phyloP scores from a whole-genome alignment of 1,140 invertebrate species.

The Leptinotarsa lineolata region DNA sequence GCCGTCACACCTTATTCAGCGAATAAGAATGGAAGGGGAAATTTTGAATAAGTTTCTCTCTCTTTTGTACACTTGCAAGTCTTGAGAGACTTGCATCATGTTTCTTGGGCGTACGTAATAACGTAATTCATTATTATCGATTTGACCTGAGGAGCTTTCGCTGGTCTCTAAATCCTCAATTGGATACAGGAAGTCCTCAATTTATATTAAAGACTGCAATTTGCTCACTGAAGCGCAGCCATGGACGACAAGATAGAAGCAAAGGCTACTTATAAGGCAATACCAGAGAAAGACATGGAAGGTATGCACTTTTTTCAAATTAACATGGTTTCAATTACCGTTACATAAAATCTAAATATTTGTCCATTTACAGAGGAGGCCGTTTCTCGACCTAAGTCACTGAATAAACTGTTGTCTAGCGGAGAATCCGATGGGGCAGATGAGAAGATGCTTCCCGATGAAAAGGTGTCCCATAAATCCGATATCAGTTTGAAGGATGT shows the following conservation, averaged over 20 bases:
- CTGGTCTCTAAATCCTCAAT: background rate
- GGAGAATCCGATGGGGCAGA: constrained; percentile 61
- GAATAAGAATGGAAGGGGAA: no score
- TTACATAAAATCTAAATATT: constrained; percentile 7
- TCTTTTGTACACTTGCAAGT: background rate
- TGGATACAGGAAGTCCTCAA: background rate
- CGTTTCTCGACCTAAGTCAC: constrained; percentile 49
- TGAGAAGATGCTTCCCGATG: constrained; percentile 70
- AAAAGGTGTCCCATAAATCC: constrained; percentile 60
- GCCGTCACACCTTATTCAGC: no score
- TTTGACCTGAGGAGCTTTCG: background rate
- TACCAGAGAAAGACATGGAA: constrained; percentile 64
- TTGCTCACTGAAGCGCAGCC: background rate
- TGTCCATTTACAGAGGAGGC: constrained; percentile 49
- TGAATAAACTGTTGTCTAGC: constrained; percentile 39
- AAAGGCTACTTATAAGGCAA: constrained; percentile 59
- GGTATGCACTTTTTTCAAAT: constrained; percentile 45
- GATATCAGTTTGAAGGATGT: constrained; percentile 64
- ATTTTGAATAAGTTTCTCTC: no score
- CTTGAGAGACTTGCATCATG: background rate
- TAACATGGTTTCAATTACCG: constrained; percentile 17
- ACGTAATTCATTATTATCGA: background rate
- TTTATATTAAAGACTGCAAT: constrained; percentile 6
- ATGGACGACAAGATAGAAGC: constrained; percentile 27
- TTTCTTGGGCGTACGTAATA: background rate